phyloP scores from a whole-genome alignment of 2,888 invertebrate genomes.

The Tenthredo amoena region DNA sequence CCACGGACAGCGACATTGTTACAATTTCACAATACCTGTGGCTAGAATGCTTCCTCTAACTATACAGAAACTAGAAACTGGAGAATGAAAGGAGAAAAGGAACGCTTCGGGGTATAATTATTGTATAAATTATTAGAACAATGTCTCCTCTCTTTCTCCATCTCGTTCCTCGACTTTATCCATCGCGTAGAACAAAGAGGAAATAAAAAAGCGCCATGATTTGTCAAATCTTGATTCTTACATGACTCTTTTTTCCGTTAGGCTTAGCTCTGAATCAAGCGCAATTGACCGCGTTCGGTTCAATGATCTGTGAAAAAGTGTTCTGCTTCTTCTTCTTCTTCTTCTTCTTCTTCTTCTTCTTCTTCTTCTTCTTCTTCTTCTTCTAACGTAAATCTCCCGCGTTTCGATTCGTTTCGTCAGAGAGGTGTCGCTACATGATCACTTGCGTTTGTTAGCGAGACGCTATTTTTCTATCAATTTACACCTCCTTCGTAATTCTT shows the following conservation, averaged over 20 bases:
- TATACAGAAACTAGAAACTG: neutral
- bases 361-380: neutral
- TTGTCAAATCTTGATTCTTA: neutral
- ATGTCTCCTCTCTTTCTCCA: neutral
- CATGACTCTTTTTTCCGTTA: conserved; percentile 6
- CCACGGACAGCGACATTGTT: conserved; percentile 12
- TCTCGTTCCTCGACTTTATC: neutral
- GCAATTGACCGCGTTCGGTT: conserved; percentile 23
- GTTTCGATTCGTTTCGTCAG: neutral
- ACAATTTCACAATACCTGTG: conserved; percentile 43
- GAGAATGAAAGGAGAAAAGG: neutral
- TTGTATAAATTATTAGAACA: neutral
- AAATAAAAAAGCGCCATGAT: neutral
- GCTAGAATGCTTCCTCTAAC: conserved; percentile 9
- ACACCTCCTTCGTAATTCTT: neutral
- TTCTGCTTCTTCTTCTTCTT: neutral
- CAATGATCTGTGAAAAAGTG: conserved; percentile 1
- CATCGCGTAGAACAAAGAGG: neutral
- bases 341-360: neutral
- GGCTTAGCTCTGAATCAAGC: neutral
- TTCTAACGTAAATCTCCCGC: neutral
- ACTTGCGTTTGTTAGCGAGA: neutral
- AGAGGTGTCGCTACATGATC: neutral
- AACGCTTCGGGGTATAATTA: neutral
- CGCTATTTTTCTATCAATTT: neutral